Conservation (phyloP, 2,888 invertebrate species). For the Galerucella pusilla region DNA sequence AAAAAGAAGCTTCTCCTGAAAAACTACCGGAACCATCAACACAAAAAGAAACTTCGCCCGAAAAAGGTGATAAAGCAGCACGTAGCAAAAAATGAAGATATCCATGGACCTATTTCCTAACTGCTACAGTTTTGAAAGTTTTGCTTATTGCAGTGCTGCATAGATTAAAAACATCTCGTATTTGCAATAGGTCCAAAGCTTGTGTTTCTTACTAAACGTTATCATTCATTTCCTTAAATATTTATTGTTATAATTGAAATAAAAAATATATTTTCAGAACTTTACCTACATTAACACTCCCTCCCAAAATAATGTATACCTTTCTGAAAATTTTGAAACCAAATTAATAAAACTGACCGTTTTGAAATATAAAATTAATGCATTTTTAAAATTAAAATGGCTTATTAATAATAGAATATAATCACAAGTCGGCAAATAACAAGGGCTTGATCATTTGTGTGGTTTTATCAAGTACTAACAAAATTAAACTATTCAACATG, state of each 20-base stretch:
- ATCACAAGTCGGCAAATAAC: background rate
- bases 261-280: constrained; percentile 39
- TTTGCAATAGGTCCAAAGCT: constrained; percentile 39
- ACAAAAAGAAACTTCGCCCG: constrained; percentile 42
- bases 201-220: constrained; percentile 23
- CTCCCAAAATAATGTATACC: constrained; percentile 12
- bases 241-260: constrained; percentile 37
- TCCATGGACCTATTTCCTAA: constrained; percentile 37
- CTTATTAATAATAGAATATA: constrained; percentile 1
- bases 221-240: constrained; percentile 28
- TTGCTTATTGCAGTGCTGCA: constrained; percentile 12
- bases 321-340: background rate
- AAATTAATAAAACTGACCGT: background rate
- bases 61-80: constrained; percentile 41
- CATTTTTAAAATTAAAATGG: background rate
- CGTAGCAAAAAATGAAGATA: constrained; percentile 37
- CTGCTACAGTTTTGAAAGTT: constrained; percentile 19
- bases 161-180: constrained; percentile 14
- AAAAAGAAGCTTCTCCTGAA: constrained; percentile 46
- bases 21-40: constrained; percentile 53
- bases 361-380: background rate
- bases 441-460: background rate
- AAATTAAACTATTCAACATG: constrained; percentile 18
- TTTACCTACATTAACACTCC: constrained; percentile 38
- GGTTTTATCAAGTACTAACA: constrained; percentile 18